phyloP scores from a whole-genome alignment of 2,797 vertebrate species.

The Cygnus olor region DNA sequence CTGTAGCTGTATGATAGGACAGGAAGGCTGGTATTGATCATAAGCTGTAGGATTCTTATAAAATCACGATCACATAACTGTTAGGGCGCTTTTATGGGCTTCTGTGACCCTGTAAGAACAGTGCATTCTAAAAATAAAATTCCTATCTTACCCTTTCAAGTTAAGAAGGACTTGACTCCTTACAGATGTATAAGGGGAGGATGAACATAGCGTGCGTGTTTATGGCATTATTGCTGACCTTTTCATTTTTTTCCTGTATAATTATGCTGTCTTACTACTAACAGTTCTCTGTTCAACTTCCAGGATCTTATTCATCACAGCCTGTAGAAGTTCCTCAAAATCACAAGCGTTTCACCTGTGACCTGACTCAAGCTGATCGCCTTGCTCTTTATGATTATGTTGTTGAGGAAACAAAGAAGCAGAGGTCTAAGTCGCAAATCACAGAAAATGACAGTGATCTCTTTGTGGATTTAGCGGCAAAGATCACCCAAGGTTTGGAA shows the following conservation, averaged over 20 bases:
- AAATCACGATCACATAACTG: neutral
- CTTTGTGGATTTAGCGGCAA: slow-evolving; percentile 94
- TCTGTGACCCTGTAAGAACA: fast-evolving
- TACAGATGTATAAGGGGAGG: neutral
- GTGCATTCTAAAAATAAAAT: neutral
- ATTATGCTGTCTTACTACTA: neutral
- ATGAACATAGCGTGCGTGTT: neutral
- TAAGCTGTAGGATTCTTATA: neutral
- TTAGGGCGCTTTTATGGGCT: neutral
- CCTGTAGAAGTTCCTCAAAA: slow-evolving; percentile 90
- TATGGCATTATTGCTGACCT: neutral
- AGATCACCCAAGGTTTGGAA: slow-evolving; percentile 89
- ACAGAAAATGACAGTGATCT: slow-evolving; percentile 89
- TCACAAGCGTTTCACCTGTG: slow-evolving; percentile 89
- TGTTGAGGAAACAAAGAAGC: slow-evolving; percentile 80
- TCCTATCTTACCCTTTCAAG: neutral
- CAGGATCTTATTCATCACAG: slow-evolving; percentile 87
- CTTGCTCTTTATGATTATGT: slow-evolving; percentile 92
- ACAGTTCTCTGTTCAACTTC: slow-evolving; percentile 45
- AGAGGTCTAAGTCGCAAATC: slow-evolving; percentile 75
- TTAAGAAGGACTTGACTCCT: neutral
- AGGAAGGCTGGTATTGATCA: neutral
- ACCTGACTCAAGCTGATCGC: slow-evolving; percentile 92
- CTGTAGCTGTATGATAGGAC: neutral
- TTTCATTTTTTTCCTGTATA: neutral